phyloP scores from a whole-genome alignment of 1,140 invertebrate species.

The Drosophila quadrilineata region DNA sequence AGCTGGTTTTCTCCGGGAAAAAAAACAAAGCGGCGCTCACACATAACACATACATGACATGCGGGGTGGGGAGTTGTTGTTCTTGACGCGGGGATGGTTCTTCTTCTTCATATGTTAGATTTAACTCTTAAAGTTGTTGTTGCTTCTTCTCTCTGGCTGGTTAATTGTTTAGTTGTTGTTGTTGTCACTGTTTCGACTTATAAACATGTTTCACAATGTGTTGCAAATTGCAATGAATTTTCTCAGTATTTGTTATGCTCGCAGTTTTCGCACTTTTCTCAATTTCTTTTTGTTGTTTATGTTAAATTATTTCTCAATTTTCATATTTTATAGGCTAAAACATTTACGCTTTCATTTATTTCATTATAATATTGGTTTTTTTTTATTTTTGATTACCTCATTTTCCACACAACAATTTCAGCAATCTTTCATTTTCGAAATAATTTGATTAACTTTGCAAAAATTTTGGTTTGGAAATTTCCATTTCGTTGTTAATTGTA shows the following conservation, averaged over 20 bases:
- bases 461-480: too few relatives aligned
- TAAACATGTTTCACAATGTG: slow-evolving; percentile 81
- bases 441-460: slow-evolving; percentile 14
- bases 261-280: slow-evolving; percentile 54
- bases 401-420: slow-evolving; percentile 81
- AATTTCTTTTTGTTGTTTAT: slow-evolving; percentile 49
- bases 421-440: slow-evolving; percentile 51
- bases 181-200: slow-evolving; percentile 59
- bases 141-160: slow-evolving; percentile 21
- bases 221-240: slow-evolving; percentile 74
- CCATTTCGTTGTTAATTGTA: too few relatives aligned
- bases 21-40: slow-evolving; percentile 68
- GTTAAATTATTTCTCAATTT: too few relatives aligned
- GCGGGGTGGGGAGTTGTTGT: too few relatives aligned
- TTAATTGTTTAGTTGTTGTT: slow-evolving; percentile 57
- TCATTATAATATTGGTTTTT: slow-evolving; percentile 35
- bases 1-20: slow-evolving; percentile 13
- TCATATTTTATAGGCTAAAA: too few relatives aligned
- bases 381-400: slow-evolving; percentile 66
- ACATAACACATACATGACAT: slow-evolving; percentile 52
- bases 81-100: slow-evolving; percentile 47
- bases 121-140: slow-evolving; percentile 19
- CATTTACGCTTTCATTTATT: too few relatives aligned
- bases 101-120: slow-evolving; percentile 45
- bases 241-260: too few relatives aligned